Base-by-base conservation (phyloP, 1,140 invertebrate species). In the Babylonia areolata region DNA sequence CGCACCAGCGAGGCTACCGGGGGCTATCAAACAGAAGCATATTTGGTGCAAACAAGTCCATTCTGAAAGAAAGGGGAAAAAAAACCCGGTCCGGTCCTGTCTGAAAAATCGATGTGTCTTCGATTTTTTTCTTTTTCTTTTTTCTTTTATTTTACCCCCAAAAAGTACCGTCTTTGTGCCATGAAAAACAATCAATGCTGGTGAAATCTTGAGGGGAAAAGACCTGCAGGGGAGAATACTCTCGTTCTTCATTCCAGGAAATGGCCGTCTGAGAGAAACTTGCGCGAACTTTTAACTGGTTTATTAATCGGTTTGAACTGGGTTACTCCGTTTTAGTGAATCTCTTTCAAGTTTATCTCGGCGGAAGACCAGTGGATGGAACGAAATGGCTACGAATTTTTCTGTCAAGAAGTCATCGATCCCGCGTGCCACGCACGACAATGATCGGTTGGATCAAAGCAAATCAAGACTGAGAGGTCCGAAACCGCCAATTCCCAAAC, bases 251-350 rank as follows among this genome's bases (percentile, higher is more conserved):
- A 84, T 84, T 39, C 82, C 82, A 73, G 64, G 81, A 80, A 80
- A 80, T 80, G 78, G 64, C 81, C 23, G 64, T 39, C 54, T 40
- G 54, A 82, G 28, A n/a, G n/a, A n/a, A 71, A 35, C 37, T 37
- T 71, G 12, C n/a, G 69, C 64, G 58, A 75, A 84, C 64, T 75
- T 84, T 84, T 28, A 84, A 84, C 69, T 73, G 82, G 64, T n/a
- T 71, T 42, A 28, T 84, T 28, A 73, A 46, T 75, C 12, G 37
- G 0, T 46, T 73, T 84, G 69, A 37, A 17, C 64, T 1, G 3
- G 2, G 40, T 71, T 46, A 31, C 31, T 82, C 46, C 12, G 31
- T 15, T 0, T 15, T 28, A 33, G 12, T 12, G 33, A 2, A 3
- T 75, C 75, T 15, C 46, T 54, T 51, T 54, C 46, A 80, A 80